These are phyloP conservation scores for Lucinisca nassula DNA, from an alignment of 2,888 invertebrate species.

Conservation along the genomic window DNA sequence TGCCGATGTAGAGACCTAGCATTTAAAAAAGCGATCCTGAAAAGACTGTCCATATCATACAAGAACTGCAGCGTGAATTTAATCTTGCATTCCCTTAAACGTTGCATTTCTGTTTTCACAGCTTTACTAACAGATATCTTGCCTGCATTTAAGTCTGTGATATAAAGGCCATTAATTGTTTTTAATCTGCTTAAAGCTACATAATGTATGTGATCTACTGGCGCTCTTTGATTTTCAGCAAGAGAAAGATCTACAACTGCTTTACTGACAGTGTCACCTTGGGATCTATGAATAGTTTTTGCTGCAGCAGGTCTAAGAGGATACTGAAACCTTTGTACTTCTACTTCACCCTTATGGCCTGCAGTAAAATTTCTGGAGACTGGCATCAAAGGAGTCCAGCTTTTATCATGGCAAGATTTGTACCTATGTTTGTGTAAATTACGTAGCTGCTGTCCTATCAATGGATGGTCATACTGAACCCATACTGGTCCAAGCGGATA, in stretches of 20 bases:
- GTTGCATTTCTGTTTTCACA: no score
- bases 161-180: no score
- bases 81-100: no score
- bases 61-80: no score
- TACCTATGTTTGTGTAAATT: neutral
- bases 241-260: slow-evolving; percentile 44
- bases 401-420: neutral
- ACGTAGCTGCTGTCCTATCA: neutral
- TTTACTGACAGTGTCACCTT: no score
- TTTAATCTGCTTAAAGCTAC: no score
- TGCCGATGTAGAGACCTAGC: slow-evolving; percentile 7
- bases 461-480: neutral
- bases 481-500: neutral
- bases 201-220: no score
- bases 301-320: slow-evolving; percentile 44
- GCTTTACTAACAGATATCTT: no score
- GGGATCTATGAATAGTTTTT: slow-evolving; percentile 51
- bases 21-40: slow-evolving; percentile 47
- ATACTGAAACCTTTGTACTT: no score
- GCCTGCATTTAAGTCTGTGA: no score
- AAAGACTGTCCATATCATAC: no score
- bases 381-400: slow-evolving; percentile 44
- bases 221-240: neutral
- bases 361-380: slow-evolving; percentile 45
- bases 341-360: slow-evolving; percentile 40